Evolutionary conservation across 2,888 invertebrate species (phyloP).

Genomic region (Perizoma flavofasciatum): DNA sequence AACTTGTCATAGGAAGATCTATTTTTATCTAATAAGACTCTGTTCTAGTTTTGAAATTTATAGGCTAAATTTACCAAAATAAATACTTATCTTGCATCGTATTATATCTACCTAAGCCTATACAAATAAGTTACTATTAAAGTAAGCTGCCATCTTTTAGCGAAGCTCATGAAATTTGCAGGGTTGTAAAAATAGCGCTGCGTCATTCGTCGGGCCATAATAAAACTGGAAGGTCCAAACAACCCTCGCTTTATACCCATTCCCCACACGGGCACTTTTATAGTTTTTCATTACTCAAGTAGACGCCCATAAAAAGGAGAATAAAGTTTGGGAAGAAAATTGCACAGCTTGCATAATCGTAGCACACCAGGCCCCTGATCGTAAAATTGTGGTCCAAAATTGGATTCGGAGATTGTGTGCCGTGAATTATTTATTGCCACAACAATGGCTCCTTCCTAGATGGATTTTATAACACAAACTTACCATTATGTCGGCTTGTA

Average conservation of each 20-base stretch:
- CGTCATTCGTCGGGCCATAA: slow-evolving; percentile 68
- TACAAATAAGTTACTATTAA: slow-evolving; percentile 31
- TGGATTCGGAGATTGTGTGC: slow-evolving; percentile 63
- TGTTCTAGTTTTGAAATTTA: too few relatives aligned
- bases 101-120: too few relatives aligned
- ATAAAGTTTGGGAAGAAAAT: slow-evolving; percentile 78
- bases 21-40: too few relatives aligned
- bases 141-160: slow-evolving; percentile 69
- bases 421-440: slow-evolving; percentile 58
- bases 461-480: slow-evolving; percentile 23
- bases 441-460: slow-evolving; percentile 41
- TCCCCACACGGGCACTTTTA: slow-evolving; percentile 76
- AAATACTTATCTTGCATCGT: too few relatives aligned
- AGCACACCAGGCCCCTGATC: slow-evolving; percentile 47
- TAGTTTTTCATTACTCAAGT: slow-evolving; percentile 83
- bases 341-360: slow-evolving; percentile 77
- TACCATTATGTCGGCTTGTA: too few relatives aligned
- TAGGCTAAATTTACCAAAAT: too few relatives aligned
- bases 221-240: slow-evolving; percentile 76
- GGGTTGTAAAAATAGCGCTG: slow-evolving; percentile 68
- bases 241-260: slow-evolving; percentile 75
- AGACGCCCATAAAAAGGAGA: slow-evolving; percentile 73
- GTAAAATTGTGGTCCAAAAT: slow-evolving; percentile 68
- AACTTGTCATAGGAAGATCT: too few relatives aligned
- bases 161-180: slow-evolving; percentile 70